Evolutionary conservation across 1,140 invertebrate species (phyloP).

Genomic region (Cotesia typhae): DNA sequence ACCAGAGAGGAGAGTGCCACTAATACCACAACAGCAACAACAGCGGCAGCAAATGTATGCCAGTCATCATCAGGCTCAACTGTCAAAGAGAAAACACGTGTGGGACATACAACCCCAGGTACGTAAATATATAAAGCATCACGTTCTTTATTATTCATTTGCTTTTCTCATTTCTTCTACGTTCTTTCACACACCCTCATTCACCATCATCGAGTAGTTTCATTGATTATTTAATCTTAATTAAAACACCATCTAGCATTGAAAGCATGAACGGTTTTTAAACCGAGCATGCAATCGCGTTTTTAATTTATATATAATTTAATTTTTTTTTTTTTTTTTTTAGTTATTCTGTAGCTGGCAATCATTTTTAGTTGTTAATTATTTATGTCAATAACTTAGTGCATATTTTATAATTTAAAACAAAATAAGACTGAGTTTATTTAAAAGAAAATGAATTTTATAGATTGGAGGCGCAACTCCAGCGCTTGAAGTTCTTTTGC

Average conservation of each 20-base stretch:
- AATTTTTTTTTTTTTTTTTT: too few relatives aligned
- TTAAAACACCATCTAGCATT: too few relatives aligned
- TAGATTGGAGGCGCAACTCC: conserved; percentile 56
- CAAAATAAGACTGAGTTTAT: not conserved
- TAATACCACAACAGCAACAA: conserved; percentile 46
- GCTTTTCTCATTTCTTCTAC: not conserved
- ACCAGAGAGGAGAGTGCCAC: conserved; percentile 60
- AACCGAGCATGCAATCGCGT: too few relatives aligned
- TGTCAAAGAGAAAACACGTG: conserved; percentile 60
- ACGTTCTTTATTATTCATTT: conserved; percentile 12
- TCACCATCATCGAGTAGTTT: not conserved
- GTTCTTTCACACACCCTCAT: conserved; percentile 1
- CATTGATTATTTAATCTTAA: not conserved
- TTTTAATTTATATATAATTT: too few relatives aligned
- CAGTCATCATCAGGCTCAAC: conserved; percentile 54
- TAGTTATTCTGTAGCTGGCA: too few relatives aligned
- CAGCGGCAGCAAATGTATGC: conserved; percentile 45
- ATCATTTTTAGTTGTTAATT: too few relatives aligned
- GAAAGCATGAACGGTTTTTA: too few relatives aligned
- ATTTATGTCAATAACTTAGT: too few relatives aligned
- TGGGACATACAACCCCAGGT: conserved; percentile 64
- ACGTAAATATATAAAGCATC: conserved; percentile 45
- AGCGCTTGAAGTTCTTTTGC: conserved; percentile 47
- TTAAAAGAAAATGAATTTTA: conserved; percentile 48
- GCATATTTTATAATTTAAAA: too few relatives aligned